Base-by-base conservation (phyloP, 2,888 invertebrate genomes). In the Ophioninae sp. region DNA sequence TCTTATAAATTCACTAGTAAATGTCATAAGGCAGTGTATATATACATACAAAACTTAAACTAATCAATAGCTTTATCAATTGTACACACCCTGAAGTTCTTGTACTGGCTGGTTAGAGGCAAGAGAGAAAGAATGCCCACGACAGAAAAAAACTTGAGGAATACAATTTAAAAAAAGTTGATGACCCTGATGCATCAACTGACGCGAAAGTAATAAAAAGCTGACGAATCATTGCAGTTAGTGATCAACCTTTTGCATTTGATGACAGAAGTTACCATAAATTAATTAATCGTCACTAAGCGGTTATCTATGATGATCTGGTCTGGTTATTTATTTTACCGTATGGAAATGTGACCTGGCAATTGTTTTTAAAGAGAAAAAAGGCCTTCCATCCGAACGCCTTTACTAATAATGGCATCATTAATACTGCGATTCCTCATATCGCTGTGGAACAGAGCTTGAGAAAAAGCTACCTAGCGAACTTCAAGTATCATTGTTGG, bases 401-500 rank as follows among this genome's bases (percentile, higher is more conserved):
- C 50, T 50, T 50, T 6, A 17, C 50, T 50, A 50, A 50, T 50
- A 50, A 30, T 64, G 37, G 17, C 37, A 64, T n/a, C 30, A 64
- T 67, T 67, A 67, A 67, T 67, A 21, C 8, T 10, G 21, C 21
- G 59, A 59, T 69, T 44, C 67, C 41, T 65, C 20, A 56, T 37
- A 62, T 30, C 37, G 8, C 21, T 23, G 23, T 7, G 37, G 44
- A 62, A 69, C 21, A 69, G 61, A 68, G 37, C 50, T 13, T 6
- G n/a, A 62, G 30, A 61, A 61, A 62, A 77, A 68, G 69, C 30
- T 77, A 77, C 20, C 61, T n/a, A 59, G 59, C 39, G 0, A 59
- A 30, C 23, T 69, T 10, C 57, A 7, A 50, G 37, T 61, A 68
- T 61, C 61, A 61, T 77, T 68, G 61, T 44, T 23, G 10, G 23